Base-by-base conservation (phyloP, 2,113 vertebrate species). In the Chaetura pelagica region DNA sequence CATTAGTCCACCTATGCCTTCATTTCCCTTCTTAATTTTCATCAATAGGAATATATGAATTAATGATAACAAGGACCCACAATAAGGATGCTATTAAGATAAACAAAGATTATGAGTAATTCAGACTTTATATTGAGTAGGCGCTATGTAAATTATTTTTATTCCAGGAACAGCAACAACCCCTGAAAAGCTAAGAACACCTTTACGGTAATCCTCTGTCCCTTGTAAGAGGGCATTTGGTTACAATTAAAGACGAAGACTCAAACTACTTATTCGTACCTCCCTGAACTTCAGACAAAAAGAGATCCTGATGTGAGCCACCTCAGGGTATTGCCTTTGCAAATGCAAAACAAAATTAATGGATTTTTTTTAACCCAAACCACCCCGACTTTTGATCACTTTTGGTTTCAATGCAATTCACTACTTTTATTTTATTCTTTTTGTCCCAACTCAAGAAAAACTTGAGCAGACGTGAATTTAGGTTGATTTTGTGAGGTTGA, bases 401-500 rank as follows among this genome's bases (percentile, higher is more conserved):
- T 87, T 82, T 1, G 3, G 14, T 89, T 90, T 87, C 44, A 59
- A 29, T 40, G 24, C 14, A 58, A 44, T 35, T 52, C 40, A 32
- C 17, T 54, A 9, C 66, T 91, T 89, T 23, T 35, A 15, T 84
- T 90, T 87, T 86, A 64, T 19, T 94, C 5, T 84, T 89, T 92
- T 49, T 76, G 35, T 73, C 18, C 20, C 16, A n/a, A 30, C 15
- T 12, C 24, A 32, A 30, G 74, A 77, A 95, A 97, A 93, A 90
- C 30, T 79, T 32, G 71, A 96, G 64, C 78, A 81, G 91, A 86
- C 75, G 84, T 95, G 75, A 95, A 96, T 78, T 77, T 86, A 84
- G 73, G 84, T 91, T 85, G 42, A 74, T 92, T 97, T 97, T 97
- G 93, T 83, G 96, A 97, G 98, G 96, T 96, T 97, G 97, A 96